Evolutionary conservation across 2,113 vertebrate genomes (phyloP), one percentile per base, ranked within the genome.

Genomic region (Alethe castanea): DNA sequence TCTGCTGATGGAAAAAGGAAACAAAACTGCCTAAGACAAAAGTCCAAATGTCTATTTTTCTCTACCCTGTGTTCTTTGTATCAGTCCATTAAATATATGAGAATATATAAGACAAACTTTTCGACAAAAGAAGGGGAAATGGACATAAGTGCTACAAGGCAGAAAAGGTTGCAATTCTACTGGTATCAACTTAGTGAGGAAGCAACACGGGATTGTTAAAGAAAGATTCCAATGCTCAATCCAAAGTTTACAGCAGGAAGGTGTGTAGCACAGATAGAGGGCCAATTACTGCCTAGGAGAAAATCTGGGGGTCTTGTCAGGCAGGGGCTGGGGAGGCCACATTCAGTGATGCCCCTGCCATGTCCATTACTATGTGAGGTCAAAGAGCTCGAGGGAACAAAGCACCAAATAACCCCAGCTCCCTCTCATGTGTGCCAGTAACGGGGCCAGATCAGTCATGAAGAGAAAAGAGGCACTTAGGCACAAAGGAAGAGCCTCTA

Each of bases 401-500:
- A 83, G 71, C 78, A 74, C 35, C 81, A 35, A 71, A 71, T 54
- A 94, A 73, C 40, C 67, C 44, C 70, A 61, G 36, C 59, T 71
- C 38, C 38, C 36, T 50, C 57, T 82, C 16, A 5, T 19, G 48
- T 81, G 42, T 59, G 62, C 60, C n/a, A 69, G 73, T 80, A 90
- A 85, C 13, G 3, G 71, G 87, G 72, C 67, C 84, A 54, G 89
- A 93, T 56, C 91, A 93, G 85, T 76, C 83, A 57, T 9, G 42
- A 79, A 85, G 86, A 82, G 84, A 87, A 86, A 78, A 86, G 59
- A 93, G 53, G 53, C 93, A 65, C 83, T 88, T 76, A 72, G 57
- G 59, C 88, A 96, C 69, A 95, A 95, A 95, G 92, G 90, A 95
- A 88, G 92, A 93, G 86, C 65, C 65, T 93, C 76, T 81, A 86